These are phyloP conservation scores for Suricata suricatta DNA, from an alignment of 2,113 vertebrate genomes.

Conservation along the genomic window DNA sequence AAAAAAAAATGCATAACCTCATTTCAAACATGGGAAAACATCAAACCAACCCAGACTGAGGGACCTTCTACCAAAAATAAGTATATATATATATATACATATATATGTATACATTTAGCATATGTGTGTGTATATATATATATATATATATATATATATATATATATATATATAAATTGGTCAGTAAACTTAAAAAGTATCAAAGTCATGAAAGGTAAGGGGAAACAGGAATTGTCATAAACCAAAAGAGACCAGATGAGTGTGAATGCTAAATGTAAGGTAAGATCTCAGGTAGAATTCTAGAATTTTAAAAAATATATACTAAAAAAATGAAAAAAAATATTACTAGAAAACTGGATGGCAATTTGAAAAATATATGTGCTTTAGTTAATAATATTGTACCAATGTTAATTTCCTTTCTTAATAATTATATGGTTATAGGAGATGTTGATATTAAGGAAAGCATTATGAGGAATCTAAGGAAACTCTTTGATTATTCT, in stretches of 20 bases:
- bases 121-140: too few species aligned
- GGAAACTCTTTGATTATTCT: neutral
- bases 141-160: too few species aligned
- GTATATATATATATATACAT: too few species aligned
- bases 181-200: neutral
- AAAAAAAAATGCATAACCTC: neutral
- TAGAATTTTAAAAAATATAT: neutral
- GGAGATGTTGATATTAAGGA: neutral
- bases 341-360: neutral
- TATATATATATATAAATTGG: too few species aligned
- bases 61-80: neutral
- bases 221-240: neutral
- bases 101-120: too few species aligned
- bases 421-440: neutral
- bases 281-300: neutral
- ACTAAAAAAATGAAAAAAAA: neutral
- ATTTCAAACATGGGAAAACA: neutral
- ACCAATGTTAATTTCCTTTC: neutral
- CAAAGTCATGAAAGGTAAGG: neutral
- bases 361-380: neutral
- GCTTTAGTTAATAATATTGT: neutral
- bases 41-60: neutral
- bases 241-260: neutral
- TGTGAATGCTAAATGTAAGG: neutral
- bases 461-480: neutral